Evolutionary conservation across 2,797 vertebrate genomes (phyloP).

Genomic region (Falco concolor): DNA sequence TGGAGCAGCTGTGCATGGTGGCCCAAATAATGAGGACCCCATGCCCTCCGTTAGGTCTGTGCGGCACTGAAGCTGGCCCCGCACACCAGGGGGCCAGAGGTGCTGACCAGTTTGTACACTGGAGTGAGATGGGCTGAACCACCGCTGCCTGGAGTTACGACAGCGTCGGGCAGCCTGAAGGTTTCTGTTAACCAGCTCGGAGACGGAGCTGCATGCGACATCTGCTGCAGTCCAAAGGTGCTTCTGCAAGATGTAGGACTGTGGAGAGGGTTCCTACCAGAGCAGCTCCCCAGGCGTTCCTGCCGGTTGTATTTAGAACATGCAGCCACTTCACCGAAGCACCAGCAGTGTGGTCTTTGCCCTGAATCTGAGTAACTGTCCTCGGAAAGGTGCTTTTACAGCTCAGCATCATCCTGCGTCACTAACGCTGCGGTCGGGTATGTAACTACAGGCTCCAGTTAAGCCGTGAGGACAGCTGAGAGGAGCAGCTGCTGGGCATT

Average conservation of each 20-base stretch:
- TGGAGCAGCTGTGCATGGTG: not conserved
- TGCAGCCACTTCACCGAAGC: not conserved
- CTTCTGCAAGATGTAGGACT: not conserved
- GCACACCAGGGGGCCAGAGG: not conserved
- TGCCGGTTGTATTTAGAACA: not conserved
- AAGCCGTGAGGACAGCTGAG: not conserved
- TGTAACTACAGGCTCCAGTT: not conserved
- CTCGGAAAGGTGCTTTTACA: not conserved
- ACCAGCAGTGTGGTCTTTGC: not conserved
- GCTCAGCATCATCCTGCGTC: not conserved
- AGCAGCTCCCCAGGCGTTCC: not conserved
- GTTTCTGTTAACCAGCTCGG: not conserved
- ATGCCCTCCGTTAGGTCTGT: not conserved
- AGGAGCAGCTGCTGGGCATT: not conserved
- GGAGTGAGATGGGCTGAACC: not conserved
- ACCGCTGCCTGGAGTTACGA: not conserved
- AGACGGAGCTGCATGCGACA: rapidly evolving
- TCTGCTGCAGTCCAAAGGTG: not conserved
- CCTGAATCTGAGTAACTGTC: not conserved
- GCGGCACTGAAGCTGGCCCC: not conserved
- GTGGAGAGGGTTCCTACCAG: not conserved
- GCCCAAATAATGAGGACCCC: not conserved
- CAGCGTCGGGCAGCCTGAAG: not conserved
- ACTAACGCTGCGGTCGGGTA: rapidly evolving
- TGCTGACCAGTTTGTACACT: not conserved